Evolutionary conservation across 2,888 invertebrate genomes (phyloP), one percentile per base, ranked within the genome.

Genomic region (Cephus nigrinus): DNA sequence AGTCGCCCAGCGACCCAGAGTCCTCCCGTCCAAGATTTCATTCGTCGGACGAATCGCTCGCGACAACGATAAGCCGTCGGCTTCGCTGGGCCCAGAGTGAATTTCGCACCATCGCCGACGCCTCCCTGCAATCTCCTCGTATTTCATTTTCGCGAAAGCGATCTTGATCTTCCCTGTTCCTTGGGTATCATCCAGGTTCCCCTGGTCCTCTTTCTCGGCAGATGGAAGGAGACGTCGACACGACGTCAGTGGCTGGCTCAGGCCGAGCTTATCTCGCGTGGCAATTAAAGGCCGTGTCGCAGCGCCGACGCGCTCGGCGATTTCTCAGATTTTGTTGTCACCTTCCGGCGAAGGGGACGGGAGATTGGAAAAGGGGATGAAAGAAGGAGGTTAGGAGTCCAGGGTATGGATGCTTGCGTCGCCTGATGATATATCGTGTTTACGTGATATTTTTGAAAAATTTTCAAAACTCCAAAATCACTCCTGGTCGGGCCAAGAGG

Each of bases 131-230:
- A 55, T 55, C 40, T 1, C 40, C 40, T 80, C 80, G 78, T 80
- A 80, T 80, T 80, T 80, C 80, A 80, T 79, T 79, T 80, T 79
- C 77, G 73, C 75, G 72, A 74, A 36, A 75, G 71, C 71, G 69
- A 78, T 78, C 55, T 71, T 69, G 75, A 78, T 78, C 75, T 78
- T 40, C 40, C 75, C 23, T 23, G 23, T 23, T 55, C 15, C 40
- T 55, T 2, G 40, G 40, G 40, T 55, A 55, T 23, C 40, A 55
- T 55, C 23, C 40, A 55, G 9, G 40, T 55, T 23, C 5, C 40
- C 40, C 40, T 12, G 69, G 77, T 69, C 55, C 55, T 75, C 77
- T 69, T 71, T 77, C 77, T 32, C 23, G 35, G 68, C 33, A 74
- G 36, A 74, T 69, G 36, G 23, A 55, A 55, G 23, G 40, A 55